Conservation (phyloP, 2,113 vertebrate genomes). For the Egretta garzetta region DNA sequence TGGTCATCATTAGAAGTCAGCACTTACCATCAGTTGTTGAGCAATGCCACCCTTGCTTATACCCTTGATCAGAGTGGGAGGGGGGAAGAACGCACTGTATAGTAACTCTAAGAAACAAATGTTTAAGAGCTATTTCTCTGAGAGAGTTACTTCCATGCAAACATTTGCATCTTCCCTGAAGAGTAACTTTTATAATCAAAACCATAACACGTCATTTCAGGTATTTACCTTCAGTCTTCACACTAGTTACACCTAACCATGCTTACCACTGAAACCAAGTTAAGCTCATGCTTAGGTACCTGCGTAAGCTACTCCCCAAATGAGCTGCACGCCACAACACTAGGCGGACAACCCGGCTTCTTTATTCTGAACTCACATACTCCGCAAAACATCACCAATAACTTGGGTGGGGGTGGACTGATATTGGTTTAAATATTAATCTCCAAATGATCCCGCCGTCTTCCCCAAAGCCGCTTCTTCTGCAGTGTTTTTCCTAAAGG, state of each 20-base stretch:
- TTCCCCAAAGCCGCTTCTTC: not conserved
- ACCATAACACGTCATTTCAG: not conserved
- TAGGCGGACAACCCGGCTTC: not conserved
- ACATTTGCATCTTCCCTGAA: not conserved
- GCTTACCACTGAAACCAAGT: not conserved
- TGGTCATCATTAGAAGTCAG: not conserved
- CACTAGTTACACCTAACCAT: not conserved
- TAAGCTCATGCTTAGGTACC: not conserved
- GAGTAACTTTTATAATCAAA: not conserved
- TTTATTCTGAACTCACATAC: not conserved
- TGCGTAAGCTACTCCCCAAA: not conserved
- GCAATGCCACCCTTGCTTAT: not conserved
- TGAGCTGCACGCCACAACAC: not conserved
- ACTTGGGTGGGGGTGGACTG: rapidly evolving
- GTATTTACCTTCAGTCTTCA: not conserved
- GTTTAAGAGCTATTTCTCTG: not conserved
- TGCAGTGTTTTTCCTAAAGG: not conserved
- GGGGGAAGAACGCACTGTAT: not conserved
- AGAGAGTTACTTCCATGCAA: not conserved
- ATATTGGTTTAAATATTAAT: not conserved
- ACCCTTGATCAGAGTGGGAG: not conserved
- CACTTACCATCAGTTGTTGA: not conserved
- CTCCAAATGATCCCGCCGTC: not conserved
- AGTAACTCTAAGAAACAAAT: not conserved
- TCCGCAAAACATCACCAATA: not conserved